A percentile compares a stretch with the other conserved stretches of the same genome.
Evolutionary conservation across 64 coral and sea anemone species (phyloP).

Genomic region (Pocillopora damicornis): DNA sequence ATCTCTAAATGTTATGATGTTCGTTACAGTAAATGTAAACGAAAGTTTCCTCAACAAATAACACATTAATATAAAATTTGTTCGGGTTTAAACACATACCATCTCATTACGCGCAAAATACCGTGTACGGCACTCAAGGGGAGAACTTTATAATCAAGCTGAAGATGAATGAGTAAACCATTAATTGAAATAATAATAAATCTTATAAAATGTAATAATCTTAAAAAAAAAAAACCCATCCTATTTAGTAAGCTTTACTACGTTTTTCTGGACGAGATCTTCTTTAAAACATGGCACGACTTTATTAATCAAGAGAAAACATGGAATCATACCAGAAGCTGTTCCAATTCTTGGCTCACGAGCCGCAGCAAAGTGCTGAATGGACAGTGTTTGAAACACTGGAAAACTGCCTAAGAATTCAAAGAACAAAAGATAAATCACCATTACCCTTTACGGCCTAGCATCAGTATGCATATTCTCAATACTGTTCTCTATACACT

Average conservation of each 20-base stretch:
- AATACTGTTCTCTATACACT: background rate
- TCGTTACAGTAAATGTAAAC: too few relatives aligned
- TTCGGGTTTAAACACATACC: background rate
- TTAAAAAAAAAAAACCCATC: too few relatives aligned
- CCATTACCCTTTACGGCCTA: background rate
- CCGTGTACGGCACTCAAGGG: conserved; percentile 26
- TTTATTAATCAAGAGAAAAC: background rate
- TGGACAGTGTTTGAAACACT: conserved; percentile 2
- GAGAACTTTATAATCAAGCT: conserved; percentile 35
- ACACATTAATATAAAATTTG: background rate
- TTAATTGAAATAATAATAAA: too few relatives aligned
- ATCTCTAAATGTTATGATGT: too few relatives aligned
- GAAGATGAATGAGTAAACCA: background rate
- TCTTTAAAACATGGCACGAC: too few relatives aligned
- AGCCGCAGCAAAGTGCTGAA: background rate
- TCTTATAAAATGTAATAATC: background rate
- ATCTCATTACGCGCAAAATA: conserved; percentile 11
- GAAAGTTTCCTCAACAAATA: too few relatives aligned
- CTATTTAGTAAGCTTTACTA: too few relatives aligned
- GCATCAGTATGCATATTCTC: background rate
- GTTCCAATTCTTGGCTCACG: background rate
- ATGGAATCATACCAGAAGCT: conserved; percentile 7
- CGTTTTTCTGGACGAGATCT: too few relatives aligned
- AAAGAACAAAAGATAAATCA: background rate
- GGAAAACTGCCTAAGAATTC: background rate